Base-by-base conservation (phyloP, 2,888 invertebrate species). In the Ptychoptera albimana region DNA sequence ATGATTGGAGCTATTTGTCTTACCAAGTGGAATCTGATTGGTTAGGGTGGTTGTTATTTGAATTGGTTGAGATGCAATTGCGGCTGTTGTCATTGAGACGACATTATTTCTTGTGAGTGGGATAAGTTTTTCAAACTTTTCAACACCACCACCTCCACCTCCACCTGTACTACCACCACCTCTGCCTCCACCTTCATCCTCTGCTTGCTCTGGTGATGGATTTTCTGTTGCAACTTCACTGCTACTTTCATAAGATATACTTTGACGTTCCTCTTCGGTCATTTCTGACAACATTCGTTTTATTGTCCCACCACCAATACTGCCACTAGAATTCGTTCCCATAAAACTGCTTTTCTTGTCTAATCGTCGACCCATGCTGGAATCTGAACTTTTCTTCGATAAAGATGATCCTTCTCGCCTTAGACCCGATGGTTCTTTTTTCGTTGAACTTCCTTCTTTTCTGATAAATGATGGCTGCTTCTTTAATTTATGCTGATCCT, bases 51-150 rank as follows among this genome's bases (percentile, higher is more conserved):
- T 67, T 3, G 71, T 71, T 10, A 72, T 66, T 57, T 73, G 69
- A 47, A 72, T 58, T 2, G 73, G 72, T 48, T 72, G 72, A 7
- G 72, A 67, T 42, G 73, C 70, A 42, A 73, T 73, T 7, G 73
- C 72, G 14, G 73, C 72, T 6, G 72, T 72, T 11, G 73, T 73
- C 72, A 73, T 73, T 13, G 73, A 72, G 37, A 73, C 65, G 15
- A 73, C 63, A 49, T 53, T 52, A 32, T 53, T 46, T 48, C 53
- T 54, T 14, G 54, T 54, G 40, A 55, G 31, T 12, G 55, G 50
- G 15, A 54, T 50, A 30, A 56, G 49, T 52, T 54, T 54, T 45
- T 45, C 52, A n/a, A 15, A 40, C 10, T 32, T 40, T 7, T 30
- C 40, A 11, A 3, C 7, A 23, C 23, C 23, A 5, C 23, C 23